Percentiles rank a stretch among this genome's conserved stretches.
phyloP scores from a whole-genome alignment of 2,797 vertebrate genomes.

The Aphelocoma californica region DNA sequence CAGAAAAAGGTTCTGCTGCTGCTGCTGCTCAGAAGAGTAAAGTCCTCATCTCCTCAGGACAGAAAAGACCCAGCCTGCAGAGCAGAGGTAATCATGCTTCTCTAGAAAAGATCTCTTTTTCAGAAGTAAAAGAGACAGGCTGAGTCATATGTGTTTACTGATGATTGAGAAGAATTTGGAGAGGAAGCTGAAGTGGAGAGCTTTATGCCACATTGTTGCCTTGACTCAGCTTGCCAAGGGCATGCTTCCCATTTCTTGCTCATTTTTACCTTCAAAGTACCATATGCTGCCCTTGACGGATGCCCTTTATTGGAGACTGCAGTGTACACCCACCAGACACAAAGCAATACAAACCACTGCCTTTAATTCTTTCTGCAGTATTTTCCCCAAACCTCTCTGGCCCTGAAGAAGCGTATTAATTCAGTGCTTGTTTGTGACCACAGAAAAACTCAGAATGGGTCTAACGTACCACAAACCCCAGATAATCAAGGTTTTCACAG shows the following conservation, averaged over 20 bases:
- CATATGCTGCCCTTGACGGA: not conserved
- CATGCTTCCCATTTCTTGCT: not conserved
- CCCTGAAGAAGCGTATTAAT: not conserved
- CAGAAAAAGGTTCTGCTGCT: not conserved
- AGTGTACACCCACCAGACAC: not conserved
- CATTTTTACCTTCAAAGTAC: not conserved
- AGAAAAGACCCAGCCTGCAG: not conserved
- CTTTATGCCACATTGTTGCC: not conserved
- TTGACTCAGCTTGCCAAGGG: not conserved
- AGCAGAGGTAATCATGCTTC: not conserved
- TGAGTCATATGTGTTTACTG: not conserved
- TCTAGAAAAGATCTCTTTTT: not conserved
- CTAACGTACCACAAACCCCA: not conserved
- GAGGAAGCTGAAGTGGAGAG: not conserved
- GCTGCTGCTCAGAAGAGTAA: not conserved
- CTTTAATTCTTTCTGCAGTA: not conserved
- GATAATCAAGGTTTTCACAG: not conserved
- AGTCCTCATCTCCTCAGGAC: not conserved
- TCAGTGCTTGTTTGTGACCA: not conserved
- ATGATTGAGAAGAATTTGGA: not conserved
- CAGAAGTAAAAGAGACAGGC: not conserved
- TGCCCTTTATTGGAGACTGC: not conserved
- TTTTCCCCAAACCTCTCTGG: not conserved
- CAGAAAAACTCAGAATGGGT: not conserved
- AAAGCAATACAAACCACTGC: not conserved